Conservation (phyloP, 2,888 invertebrate species). For the Oscheius myriophilus region DNA sequence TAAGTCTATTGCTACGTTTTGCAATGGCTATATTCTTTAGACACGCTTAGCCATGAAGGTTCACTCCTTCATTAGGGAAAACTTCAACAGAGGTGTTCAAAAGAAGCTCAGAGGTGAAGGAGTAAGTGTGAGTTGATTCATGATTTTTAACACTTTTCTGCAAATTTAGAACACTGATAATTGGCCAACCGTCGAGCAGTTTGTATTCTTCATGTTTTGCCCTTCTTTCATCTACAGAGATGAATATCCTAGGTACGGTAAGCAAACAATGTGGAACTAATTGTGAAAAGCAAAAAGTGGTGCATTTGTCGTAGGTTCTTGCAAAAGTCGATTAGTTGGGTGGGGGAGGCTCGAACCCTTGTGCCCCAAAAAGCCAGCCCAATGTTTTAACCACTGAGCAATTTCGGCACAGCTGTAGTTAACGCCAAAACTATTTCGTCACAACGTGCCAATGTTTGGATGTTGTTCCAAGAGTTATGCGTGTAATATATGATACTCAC, state of each 20-base stretch:
- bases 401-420: too few species aligned
- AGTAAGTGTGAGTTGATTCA: background rate
- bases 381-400: too few species aligned
- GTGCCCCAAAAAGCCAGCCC: too few species aligned
- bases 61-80: constrained; percentile 68
- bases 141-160: background rate
- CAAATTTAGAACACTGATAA: constrained; percentile 19
- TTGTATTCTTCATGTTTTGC: constrained; percentile 66
- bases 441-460: too few species aligned
- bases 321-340: too few species aligned
- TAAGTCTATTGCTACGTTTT: constrained; percentile 35
- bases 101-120: constrained; percentile 40
- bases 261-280: background rate
- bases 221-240: constrained; percentile 68
- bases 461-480: too few species aligned
- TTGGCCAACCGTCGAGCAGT: constrained; percentile 63
- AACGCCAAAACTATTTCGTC: too few species aligned
- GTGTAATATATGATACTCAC: too few species aligned
- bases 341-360: too few species aligned
- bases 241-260: constrained; percentile 59
- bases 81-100: constrained; percentile 46
- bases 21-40: constrained; percentile 42
- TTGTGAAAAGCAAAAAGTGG: background rate
- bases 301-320: too few species aligned
- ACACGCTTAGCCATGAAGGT: constrained; percentile 69